Percentiles rank a stretch among this genome's conserved stretches.
phyloP scores from a whole-genome alignment of 2,797 vertebrate genomes.

The Platyrinchus mystaceus region DNA sequence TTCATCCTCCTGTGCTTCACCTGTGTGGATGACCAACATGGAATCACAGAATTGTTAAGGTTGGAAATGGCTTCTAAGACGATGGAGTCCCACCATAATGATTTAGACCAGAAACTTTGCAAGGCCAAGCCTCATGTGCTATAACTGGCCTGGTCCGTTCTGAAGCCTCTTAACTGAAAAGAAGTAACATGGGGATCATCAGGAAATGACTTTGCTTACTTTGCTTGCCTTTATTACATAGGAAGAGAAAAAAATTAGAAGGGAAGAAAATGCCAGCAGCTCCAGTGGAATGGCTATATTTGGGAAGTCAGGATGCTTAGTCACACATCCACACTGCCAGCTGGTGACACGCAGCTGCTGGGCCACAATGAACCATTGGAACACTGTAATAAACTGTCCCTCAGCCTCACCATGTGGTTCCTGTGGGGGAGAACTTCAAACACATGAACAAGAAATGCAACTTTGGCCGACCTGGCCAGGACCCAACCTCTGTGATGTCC shows the following conservation, averaged over 20 bases:
- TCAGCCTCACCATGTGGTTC: slow-evolving; percentile 18
- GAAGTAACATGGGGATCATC: background rate
- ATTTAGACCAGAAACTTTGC: background rate
- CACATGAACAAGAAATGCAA: background rate
- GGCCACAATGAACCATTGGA: background rate
- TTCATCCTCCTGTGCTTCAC: background rate
- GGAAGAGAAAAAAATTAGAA: background rate
- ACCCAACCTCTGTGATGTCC: background rate
- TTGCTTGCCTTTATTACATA: background rate
- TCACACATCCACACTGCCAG: slow-evolving; percentile 30
- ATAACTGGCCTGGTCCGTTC: background rate
- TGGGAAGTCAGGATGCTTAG: slow-evolving; percentile 56
- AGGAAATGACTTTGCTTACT: background rate
- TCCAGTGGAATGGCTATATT: slow-evolving; percentile 41
- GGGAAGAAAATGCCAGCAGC: background rate
- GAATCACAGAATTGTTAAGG: fast-evolving
- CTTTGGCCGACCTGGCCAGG: background rate
- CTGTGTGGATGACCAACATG: background rate
- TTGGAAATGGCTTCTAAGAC: background rate
- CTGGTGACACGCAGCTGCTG: slow-evolving; percentile 56
- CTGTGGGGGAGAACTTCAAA: background rate
- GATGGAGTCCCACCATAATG: background rate
- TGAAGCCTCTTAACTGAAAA: background rate
- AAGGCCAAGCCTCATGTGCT: background rate
- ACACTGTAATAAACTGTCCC: slow-evolving; percentile 30